These are phyloP conservation scores for Rachycentron canadum DNA, from an alignment of 2,797 vertebrate genomes.

Conservation along the genomic window DNA sequence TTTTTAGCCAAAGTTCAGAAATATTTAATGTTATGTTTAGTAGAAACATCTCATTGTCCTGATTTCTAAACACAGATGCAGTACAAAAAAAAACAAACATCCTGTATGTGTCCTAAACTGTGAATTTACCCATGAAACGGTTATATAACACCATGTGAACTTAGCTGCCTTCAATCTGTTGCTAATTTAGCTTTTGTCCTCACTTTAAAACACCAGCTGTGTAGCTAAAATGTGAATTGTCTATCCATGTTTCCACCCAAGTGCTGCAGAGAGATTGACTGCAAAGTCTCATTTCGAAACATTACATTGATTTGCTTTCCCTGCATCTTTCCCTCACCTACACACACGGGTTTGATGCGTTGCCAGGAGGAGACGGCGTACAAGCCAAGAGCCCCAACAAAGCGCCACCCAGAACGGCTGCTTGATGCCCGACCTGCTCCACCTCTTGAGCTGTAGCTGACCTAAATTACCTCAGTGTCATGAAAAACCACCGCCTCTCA, in stretches of 20 bases:
- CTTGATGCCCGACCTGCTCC: not conserved
- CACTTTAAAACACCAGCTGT: not conserved
- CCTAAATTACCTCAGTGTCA: not conserved
- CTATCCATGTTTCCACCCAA: too few species aligned
- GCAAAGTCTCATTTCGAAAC: not conserved
- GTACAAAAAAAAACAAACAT: not conserved
- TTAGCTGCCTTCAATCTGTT: not conserved
- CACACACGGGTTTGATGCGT: too few species aligned
- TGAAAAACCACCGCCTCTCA: too few species aligned
- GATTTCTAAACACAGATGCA: not conserved
- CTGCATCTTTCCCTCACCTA: too few species aligned
- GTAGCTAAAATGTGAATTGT: not conserved
- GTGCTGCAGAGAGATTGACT: too few species aligned
- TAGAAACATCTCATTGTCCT: not conserved
- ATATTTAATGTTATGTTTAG: constrained; percentile 23
- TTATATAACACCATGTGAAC: not conserved
- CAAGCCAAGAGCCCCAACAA: not conserved
- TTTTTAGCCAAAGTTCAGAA: constrained; percentile 7
- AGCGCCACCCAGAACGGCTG: not conserved
- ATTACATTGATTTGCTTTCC: not conserved
- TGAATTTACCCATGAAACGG: not conserved
- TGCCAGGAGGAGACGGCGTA: not conserved
- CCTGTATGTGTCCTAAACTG: not conserved
- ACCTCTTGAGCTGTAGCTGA: not conserved
- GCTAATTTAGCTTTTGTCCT: not conserved